Conservation (phyloP, 2,888 invertebrate genomes). For the Drosophila merina region DNA sequence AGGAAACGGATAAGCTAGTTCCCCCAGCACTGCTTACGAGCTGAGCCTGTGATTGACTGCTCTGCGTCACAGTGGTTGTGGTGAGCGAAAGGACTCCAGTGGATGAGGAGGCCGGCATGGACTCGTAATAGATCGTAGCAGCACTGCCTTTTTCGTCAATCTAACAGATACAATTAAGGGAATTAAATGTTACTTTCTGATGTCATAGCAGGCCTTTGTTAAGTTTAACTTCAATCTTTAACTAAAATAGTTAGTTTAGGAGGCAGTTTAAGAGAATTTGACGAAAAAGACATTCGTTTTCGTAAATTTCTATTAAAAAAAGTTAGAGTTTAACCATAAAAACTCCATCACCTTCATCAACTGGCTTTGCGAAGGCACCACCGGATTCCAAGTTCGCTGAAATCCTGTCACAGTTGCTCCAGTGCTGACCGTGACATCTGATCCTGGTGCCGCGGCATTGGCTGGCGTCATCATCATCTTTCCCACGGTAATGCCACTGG, state of each 20-base stretch:
- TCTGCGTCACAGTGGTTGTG: conserved; percentile 82
- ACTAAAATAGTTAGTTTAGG: neutral
- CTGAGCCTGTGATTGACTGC: conserved; percentile 70
- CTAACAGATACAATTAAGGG: conserved; percentile 4
- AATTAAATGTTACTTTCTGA: neutral
- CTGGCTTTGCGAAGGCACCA: conserved; percentile 44
- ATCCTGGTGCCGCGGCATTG: conserved; percentile 37
- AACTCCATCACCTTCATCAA: conserved; percentile 34
- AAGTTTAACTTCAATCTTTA: neutral
- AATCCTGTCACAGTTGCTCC: conserved; percentile 67
- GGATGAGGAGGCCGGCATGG: conserved; percentile 81
- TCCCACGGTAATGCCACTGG: conserved; percentile 81
- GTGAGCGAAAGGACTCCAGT: conserved; percentile 83
- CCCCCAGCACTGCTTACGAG: conserved; percentile 63
- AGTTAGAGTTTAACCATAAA: too few species aligned
- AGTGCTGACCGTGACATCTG: conserved; percentile 19
- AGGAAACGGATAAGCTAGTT: conserved; percentile 72
- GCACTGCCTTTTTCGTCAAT: conserved; percentile 73
- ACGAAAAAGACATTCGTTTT: too few species aligned
- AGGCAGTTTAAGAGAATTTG: neutral
- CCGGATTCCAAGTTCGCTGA: conserved; percentile 63
- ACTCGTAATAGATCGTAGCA: conserved; percentile 84
- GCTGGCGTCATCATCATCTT: conserved; percentile 82
- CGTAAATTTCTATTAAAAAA: too few species aligned
- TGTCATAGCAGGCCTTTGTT: neutral